A percentile compares a stretch with the other conserved stretches of the same genome.
phyloP scores from a whole-genome alignment of 2,113 vertebrate species.

The Anolis sagrei region DNA sequence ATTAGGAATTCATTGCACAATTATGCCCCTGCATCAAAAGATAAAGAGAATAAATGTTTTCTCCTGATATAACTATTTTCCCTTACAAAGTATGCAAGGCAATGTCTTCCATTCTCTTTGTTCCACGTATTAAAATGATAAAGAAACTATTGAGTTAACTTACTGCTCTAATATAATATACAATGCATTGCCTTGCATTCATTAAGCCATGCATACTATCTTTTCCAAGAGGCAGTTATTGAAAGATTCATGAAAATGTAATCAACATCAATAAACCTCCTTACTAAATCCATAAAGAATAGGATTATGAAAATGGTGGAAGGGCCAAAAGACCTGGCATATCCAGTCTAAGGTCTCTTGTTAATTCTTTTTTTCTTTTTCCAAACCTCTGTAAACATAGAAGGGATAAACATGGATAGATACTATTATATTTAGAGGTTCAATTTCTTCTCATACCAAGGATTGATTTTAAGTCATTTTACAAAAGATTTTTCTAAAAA shows the following conservation, averaged over 20 bases:
- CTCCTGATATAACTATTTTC: background rate
- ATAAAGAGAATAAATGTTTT: background rate
- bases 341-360: background rate
- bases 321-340: constrained; percentile 31
- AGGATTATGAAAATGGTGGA: constrained; percentile 42
- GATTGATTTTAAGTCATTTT: background rate
- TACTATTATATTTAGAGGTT: constrained; percentile 37
- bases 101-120: background rate
- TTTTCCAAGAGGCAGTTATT: constrained; percentile 57
- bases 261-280: constrained; percentile 61
- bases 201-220: constrained; percentile 59
- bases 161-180: constrained; percentile 49
- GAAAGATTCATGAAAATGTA: constrained; percentile 63
- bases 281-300: constrained; percentile 24
- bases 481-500: constrained; percentile 13
- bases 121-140: constrained; percentile 13
- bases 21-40: background rate
- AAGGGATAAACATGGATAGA: background rate
- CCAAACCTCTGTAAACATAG: constrained; percentile 3
- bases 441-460: background rate
- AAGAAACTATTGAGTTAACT: constrained; percentile 24
- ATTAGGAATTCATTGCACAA: background rate
- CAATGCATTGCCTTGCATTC: constrained; percentile 46
- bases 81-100: background rate
- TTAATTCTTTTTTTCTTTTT: constrained; percentile 5